phyloP scores from a whole-genome alignment of 30 jellyfish, hydroid and myxozoan genomes.

The Sanderia malayensis region DNA sequence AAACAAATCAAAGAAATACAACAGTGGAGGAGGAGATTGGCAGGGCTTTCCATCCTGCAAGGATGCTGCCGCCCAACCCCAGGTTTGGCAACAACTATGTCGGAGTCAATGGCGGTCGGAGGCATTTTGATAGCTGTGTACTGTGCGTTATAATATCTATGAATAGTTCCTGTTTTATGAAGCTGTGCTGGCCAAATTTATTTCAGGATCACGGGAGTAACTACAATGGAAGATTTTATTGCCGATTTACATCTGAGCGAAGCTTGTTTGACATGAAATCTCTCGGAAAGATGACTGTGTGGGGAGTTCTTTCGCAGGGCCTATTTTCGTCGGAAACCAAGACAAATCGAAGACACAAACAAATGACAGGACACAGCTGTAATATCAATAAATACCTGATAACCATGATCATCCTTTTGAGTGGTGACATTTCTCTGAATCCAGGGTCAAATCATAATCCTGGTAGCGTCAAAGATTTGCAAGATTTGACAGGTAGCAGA shows the following conservation, averaged over 20 bases:
- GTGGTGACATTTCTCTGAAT: conserved; percentile 33
- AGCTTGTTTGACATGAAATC: conserved; percentile 27
- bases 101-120: too few relatives aligned
- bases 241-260: conserved; percentile 27
- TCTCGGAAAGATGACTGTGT: conserved; percentile 41
- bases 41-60: conserved; percentile 2
- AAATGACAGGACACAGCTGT: conserved; percentile 42
- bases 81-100: background rate
- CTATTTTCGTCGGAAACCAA: conserved; percentile 37
- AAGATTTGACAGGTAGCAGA: conserved; percentile 40
- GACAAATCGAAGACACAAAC: conserved; percentile 40
- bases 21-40: conserved; percentile 1
- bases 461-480: conserved; percentile 32
- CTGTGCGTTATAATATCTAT: too few relatives aligned
- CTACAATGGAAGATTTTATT: conserved; percentile 18
- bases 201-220: conserved; percentile 20
- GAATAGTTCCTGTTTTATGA: too few relatives aligned
- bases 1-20: background rate
- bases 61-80: conserved; percentile 3
- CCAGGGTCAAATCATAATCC: conserved; percentile 45
- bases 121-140: too few relatives aligned
- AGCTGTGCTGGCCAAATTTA: conserved; percentile 38
- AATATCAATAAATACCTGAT: conserved; percentile 23
- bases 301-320: conserved; percentile 35
- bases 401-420: conserved; percentile 32